Evolutionary conservation across 1,140 invertebrate species (phyloP).

Genomic region (Diploscapter pachys): DNA sequence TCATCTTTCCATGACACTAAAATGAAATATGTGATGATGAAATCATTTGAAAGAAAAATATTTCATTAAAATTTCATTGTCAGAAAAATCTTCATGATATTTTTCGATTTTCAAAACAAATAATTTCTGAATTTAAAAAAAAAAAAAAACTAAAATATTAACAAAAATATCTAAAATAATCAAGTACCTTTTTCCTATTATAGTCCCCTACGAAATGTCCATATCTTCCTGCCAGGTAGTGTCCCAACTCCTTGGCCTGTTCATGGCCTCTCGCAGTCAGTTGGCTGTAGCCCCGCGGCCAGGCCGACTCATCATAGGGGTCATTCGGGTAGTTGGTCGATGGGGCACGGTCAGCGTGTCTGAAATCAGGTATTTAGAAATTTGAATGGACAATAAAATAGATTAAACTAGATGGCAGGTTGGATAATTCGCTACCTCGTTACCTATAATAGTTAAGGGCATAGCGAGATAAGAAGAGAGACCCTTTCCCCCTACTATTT

Average conservation of each 20-base stretch:
- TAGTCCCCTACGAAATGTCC: neutral
- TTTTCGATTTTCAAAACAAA: no score
- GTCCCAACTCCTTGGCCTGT: conserved; percentile 25
- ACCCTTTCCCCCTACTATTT: neutral
- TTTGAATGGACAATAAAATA: neutral
- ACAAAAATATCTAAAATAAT: no score
- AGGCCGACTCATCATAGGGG: conserved; percentile 3
- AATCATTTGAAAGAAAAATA: no score
- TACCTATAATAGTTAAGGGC: neutral
- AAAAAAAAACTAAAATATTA: no score
- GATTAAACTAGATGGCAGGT: neutral
- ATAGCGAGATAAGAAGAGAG: neutral
- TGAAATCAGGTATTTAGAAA: conserved; percentile 7
- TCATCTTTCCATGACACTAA: no score
- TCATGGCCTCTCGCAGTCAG: conserved; percentile 18
- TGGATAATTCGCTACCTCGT: neutral
- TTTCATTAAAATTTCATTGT: no score
- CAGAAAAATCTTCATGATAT: no score
- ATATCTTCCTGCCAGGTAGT: conserved; percentile 17
- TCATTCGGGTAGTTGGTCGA: conserved; percentile 19
- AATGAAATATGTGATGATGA: no score
- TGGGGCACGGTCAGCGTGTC: conserved; percentile 30
- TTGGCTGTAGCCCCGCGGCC: conserved; percentile 21
- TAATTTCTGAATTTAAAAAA: no score
- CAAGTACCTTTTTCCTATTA: conserved; percentile 4